These are phyloP conservation scores for Trichoplusia ni DNA, from an alignment of 1,140 invertebrate species.

Conservation along the genomic window DNA sequence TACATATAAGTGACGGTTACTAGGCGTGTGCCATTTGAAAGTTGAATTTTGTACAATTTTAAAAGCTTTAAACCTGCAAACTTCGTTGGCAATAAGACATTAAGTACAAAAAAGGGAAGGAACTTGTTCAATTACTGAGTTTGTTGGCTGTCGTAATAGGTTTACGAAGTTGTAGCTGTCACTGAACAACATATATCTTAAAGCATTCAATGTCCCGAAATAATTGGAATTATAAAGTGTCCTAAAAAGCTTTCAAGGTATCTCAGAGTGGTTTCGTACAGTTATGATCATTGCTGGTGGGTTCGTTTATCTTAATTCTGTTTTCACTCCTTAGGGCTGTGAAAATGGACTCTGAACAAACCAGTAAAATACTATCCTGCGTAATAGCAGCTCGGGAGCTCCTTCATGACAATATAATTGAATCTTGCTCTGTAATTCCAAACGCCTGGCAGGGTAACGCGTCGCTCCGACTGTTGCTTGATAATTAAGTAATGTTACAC, in stretches of 20 bases:
- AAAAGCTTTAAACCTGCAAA: neutral
- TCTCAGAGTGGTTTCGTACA: neutral
- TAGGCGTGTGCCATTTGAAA: neutral
- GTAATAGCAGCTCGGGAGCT: constrained; percentile 40
- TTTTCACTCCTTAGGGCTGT: no score
- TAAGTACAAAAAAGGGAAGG: neutral
- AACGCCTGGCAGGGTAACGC: constrained; percentile 31
- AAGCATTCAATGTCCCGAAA: constrained; percentile 4
- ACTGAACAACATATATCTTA: neutral
- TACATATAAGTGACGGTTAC: no score
- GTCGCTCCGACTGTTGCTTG: constrained; percentile 13
- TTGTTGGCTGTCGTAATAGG: constrained; percentile 9
- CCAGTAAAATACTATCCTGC: constrained; percentile 21
- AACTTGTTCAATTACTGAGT: constrained; percentile 21
- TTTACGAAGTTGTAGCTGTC: constrained; percentile 13
- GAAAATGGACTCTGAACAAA: constrained; percentile 35
- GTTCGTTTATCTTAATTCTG: no score
- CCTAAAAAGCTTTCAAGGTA: neutral
- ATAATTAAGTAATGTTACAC: constrained; percentile 54
- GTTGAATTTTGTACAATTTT: neutral
- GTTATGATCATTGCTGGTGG: no score
- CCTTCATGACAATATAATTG: constrained; percentile 56
- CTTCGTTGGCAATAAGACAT: constrained; percentile 24
- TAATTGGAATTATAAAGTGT: neutral
- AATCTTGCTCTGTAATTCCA: constrained; percentile 47